These are phyloP conservation scores for Campaea margaritaria DNA, from an alignment of 2,888 invertebrate species.

Conservation along the genomic window DNA sequence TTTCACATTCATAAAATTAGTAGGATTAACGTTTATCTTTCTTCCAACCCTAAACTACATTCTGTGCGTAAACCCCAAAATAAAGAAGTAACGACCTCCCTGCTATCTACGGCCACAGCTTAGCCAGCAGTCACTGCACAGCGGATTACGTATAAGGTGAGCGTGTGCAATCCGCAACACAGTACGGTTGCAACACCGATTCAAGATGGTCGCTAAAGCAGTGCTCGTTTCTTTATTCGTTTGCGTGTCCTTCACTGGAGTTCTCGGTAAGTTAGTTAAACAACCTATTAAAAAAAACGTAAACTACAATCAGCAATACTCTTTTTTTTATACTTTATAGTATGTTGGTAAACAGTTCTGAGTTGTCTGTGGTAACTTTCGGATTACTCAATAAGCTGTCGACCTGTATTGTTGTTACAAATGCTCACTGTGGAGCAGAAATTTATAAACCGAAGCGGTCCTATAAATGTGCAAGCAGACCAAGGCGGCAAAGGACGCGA, in stretches of 20 bases:
- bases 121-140: constrained; percentile 5
- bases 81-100: constrained; percentile 5
- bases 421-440: background rate
- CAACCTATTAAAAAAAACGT: background rate
- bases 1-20: too few relatives aligned
- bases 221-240: constrained; percentile 39
- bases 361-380: constrained; percentile 4
- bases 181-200: constrained; percentile 35
- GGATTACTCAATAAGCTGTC: constrained; percentile 28
- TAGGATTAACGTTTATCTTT: background rate
- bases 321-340: too few relatives aligned
- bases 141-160: constrained; percentile 30
- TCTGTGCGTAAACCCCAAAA: constrained; percentile 9
- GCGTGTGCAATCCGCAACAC: constrained; percentile 10
- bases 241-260: constrained; percentile 27
- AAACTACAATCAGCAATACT: too few relatives aligned
- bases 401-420: constrained; percentile 17
- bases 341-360: too few relatives aligned
- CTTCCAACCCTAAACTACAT: constrained; percentile 13
- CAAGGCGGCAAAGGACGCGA: too few relatives aligned
- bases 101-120: constrained; percentile 15
- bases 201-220: constrained; percentile 36
- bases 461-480: too few relatives aligned
- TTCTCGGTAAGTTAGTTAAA: constrained; percentile 36
- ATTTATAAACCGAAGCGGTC: background rate